Evolutionary conservation across 2,113 vertebrate genomes (phyloP).

Genomic region (Paramormyrops kingsleyae): DNA sequence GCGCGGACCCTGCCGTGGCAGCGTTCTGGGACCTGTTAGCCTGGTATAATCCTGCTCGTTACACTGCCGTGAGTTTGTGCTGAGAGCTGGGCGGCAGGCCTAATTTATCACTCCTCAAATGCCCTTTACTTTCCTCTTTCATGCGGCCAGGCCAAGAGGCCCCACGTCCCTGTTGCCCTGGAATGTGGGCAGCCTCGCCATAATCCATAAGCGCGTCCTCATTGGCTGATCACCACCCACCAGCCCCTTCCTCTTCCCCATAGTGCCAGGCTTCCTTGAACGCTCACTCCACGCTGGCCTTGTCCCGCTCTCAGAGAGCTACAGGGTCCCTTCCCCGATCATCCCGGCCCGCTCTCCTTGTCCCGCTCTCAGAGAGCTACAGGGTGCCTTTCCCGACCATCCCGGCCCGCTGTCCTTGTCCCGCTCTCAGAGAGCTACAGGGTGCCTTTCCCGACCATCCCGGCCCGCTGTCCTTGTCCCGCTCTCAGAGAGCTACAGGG

Average conservation of each 20-base stretch:
- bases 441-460: too few relatives aligned
- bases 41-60: constrained; percentile 50
- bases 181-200: background rate
- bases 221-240: background rate
- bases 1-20: constrained; percentile 45
- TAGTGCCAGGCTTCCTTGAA: background rate
- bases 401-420: too few relatives aligned
- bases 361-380: too few relatives aligned
- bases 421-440: too few relatives aligned
- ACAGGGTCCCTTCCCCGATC: too few relatives aligned
- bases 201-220: background rate
- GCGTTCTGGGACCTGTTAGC: constrained; percentile 50
- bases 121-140: constrained; percentile 5
- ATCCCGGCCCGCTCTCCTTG: too few relatives aligned
- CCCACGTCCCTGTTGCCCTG: background rate
- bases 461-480: too few relatives aligned
- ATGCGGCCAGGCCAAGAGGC: background rate
- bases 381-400: too few relatives aligned
- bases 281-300: too few relatives aligned
- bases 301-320: too few relatives aligned
- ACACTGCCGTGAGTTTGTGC: constrained; percentile 49
- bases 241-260: background rate
- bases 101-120: constrained; percentile 54
- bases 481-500: too few relatives aligned
- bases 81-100: constrained; percentile 44